A percentile compares a stretch with the other conserved stretches of the same genome.
Conservation (phyloP, 2,797 vertebrate genomes). For the Nasua narica region DNA sequence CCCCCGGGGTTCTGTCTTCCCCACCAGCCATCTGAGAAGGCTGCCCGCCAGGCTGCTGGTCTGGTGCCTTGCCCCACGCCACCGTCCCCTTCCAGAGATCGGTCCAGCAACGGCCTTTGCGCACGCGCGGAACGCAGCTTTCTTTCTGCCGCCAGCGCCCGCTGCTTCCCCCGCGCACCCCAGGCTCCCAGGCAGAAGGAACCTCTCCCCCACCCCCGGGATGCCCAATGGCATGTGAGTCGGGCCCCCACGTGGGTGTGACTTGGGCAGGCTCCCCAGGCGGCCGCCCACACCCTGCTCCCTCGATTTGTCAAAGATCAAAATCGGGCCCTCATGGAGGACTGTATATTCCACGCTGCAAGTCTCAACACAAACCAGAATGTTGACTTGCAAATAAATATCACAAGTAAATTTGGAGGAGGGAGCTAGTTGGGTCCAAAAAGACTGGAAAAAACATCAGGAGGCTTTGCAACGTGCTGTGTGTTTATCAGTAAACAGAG, state of each 20-base stretch:
- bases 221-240: neutral
- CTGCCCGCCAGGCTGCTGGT: rapidly evolving
- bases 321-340: neutral
- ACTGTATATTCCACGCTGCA: neutral
- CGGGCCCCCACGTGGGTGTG: neutral
- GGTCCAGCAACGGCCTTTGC: neutral
- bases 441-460: rapidly evolving
- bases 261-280: neutral
- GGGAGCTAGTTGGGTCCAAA: neutral
- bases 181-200: neutral
- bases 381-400: neutral
- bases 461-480: rapidly evolving
- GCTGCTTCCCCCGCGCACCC: neutral
- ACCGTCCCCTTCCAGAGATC: rapidly evolving
- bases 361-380: constrained; percentile 31
- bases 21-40: neutral
- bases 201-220: neutral
- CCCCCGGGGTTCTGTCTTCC: neutral
- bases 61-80: rapidly evolving
- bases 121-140: rapidly evolving
- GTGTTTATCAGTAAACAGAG: neutral
- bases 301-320: neutral
- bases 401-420: neutral
- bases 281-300: neutral
- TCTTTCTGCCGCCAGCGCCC: neutral